A percentile compares a stretch with the other conserved stretches of the same genome.
Conservation (phyloP, 2,797 vertebrate genomes). For the Chromobotia macracanthus region DNA sequence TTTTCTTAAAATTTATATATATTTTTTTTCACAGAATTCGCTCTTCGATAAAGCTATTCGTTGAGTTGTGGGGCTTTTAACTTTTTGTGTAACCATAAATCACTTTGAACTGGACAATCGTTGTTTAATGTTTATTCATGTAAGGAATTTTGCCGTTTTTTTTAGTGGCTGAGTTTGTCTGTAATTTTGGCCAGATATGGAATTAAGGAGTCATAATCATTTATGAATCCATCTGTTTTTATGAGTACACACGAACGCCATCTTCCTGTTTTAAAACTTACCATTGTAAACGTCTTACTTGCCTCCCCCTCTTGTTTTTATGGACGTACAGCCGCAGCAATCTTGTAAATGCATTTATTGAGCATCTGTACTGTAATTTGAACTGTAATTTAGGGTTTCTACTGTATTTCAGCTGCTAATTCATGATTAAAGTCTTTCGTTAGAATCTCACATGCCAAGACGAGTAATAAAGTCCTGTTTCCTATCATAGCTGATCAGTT, state of each 20-base stretch:
- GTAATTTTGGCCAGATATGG: slow-evolving; percentile 52
- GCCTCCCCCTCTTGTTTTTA: slow-evolving; percentile 49
- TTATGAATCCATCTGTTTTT: slow-evolving; percentile 52
- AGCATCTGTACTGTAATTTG: slow-evolving; percentile 66
- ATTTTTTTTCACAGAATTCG: not conserved
- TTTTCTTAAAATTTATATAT: slow-evolving; percentile 49
- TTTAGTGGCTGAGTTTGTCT: slow-evolving; percentile 9
- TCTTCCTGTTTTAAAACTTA: slow-evolving; percentile 63
- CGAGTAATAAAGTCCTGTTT: slow-evolving; percentile 38
- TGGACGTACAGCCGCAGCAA: slow-evolving; percentile 45
- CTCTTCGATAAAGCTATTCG: slow-evolving; percentile 61
- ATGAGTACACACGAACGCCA: slow-evolving; percentile 54
- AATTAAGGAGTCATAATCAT: slow-evolving; percentile 54
- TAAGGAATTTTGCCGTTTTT: slow-evolving; percentile 15
- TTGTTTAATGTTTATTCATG: slow-evolving; percentile 19
- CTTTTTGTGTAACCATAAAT: slow-evolving; percentile 57
- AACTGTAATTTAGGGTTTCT: slow-evolving; percentile 58
- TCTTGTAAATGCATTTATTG: slow-evolving; percentile 58
- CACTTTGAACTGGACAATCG: slow-evolving; percentile 54
- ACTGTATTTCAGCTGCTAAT: slow-evolving; percentile 58
- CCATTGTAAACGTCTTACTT: slow-evolving; percentile 24
- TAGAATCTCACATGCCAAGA: slow-evolving; percentile 51
- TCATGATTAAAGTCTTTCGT: slow-evolving; percentile 60
- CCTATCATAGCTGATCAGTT: slow-evolving; percentile 68
- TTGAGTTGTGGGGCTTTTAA: slow-evolving; percentile 54